phyloP scores from a whole-genome alignment of 2,113 vertebrate genomes.

The Triplophysa dalaica region DNA sequence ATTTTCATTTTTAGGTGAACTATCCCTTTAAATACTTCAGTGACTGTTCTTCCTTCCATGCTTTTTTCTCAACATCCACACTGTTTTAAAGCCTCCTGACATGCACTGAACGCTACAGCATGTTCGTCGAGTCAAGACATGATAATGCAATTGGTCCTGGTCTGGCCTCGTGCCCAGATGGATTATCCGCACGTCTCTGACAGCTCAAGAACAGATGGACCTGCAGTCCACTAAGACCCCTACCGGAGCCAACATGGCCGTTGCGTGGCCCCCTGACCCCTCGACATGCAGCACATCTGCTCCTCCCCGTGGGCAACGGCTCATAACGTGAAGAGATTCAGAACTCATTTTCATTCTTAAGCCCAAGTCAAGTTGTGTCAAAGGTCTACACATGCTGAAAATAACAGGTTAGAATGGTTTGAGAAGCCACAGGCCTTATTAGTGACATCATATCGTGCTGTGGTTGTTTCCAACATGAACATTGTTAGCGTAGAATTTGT shows the following conservation, averaged over 20 bases:
- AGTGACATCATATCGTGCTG: constrained; percentile 7
- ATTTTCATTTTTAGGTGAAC: too few relatives aligned
- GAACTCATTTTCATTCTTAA: constrained; percentile 10
- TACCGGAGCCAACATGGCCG: constrained; percentile 26
- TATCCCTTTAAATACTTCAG: too few relatives aligned
- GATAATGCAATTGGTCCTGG: constrained; percentile 37
- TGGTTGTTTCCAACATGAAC: not conserved
- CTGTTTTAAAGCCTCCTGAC: not conserved
- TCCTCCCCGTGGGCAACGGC: not conserved
- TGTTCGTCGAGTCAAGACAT: constrained; percentile 5
- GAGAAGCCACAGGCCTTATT: constrained; percentile 17
- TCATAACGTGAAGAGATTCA: not conserved
- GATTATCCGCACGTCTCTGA: not conserved
- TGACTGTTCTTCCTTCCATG: not conserved
- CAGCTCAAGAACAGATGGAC: constrained; percentile 41
- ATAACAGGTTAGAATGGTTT: not conserved
- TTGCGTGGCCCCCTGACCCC: constrained; percentile 2
- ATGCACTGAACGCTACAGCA: constrained; percentile 4
- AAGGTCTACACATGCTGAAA: not conserved
- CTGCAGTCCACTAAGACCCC: not conserved
- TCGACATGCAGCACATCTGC: constrained; percentile 35
- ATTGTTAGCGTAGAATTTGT: not conserved
- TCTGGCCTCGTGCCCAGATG: constrained; percentile 24
- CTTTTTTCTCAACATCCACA: not conserved
- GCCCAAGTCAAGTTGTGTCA: not conserved